A percentile compares a stretch with the other conserved stretches of the same genome.
These are phyloP conservation scores for Cephalopachus bancanus DNA, from an alignment of 2,797 vertebrate genomes.

Conservation along the genomic window DNA sequence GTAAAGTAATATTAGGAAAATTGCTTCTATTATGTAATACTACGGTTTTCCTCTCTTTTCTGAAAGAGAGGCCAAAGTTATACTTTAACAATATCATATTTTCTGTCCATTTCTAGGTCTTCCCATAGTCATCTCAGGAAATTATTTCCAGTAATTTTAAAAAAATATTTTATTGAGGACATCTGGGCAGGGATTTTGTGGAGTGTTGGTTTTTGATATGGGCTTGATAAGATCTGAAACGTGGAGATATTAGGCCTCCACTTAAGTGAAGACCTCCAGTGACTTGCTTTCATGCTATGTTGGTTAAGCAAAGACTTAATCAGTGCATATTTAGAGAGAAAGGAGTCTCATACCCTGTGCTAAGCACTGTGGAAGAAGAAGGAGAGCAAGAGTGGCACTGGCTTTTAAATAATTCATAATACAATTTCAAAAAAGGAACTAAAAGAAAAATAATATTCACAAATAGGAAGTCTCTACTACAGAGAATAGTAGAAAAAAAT, in stretches of 20 bases:
- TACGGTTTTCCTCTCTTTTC: slow-evolving; percentile 19
- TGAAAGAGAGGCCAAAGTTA: background rate
- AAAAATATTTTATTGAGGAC: background rate
- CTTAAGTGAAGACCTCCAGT: background rate
- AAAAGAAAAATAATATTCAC: background rate
- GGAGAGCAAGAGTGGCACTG: background rate
- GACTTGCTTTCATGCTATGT: background rate
- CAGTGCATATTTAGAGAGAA: background rate
- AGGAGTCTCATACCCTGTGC: background rate
- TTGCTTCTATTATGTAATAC: slow-evolving; percentile 51
- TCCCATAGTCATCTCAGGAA: background rate
- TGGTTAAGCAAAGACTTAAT: background rate
- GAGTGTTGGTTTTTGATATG: background rate
- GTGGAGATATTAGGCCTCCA: background rate
- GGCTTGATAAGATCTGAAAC: background rate
- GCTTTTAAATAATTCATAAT: slow-evolving; percentile 19
- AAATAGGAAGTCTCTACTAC: background rate
- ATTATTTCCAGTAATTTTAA: background rate
- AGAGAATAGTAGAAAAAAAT: background rate
- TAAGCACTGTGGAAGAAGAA: background rate
- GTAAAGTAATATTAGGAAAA: slow-evolving; percentile 67
- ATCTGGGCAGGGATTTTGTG: background rate
- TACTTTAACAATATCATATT: background rate
- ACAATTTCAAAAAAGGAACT: background rate
- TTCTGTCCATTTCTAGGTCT: background rate